Conservation (phyloP, 2,797 vertebrate species). For the Danionella dracula region DNA sequence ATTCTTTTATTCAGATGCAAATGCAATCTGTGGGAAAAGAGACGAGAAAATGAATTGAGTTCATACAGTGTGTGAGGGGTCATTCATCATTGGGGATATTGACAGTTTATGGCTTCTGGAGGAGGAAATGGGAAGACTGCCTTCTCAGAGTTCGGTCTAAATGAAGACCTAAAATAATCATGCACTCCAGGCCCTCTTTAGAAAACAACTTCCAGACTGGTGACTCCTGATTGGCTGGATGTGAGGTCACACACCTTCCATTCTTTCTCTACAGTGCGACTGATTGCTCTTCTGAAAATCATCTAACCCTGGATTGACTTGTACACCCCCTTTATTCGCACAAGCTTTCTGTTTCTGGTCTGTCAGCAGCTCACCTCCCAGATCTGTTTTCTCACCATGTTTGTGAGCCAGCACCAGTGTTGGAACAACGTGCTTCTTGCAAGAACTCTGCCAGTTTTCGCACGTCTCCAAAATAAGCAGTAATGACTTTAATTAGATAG, state of each 20-base stretch:
- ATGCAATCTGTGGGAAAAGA: conserved; percentile 44
- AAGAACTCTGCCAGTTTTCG: conserved; percentile 70
- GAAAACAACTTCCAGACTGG: conserved; percentile 37
- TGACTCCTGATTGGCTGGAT: conserved; percentile 45
- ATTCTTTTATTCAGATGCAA: conserved; percentile 53
- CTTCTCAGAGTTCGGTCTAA: conserved; percentile 23
- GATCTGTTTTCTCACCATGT: conserved; percentile 59
- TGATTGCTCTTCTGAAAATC: conserved; percentile 47
- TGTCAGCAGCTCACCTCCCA: conserved; percentile 57
- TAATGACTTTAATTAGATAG: conserved; percentile 79
- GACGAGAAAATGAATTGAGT: conserved; percentile 40
- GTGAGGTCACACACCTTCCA: conserved; percentile 33
- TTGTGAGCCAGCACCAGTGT: conserved; percentile 57
- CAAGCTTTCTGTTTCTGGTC: conserved; percentile 35
- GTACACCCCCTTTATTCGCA: conserved; percentile 41
- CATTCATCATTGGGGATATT: conserved; percentile 46
- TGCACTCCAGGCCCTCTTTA: conserved; percentile 17
- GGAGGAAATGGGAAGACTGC: conserved; percentile 39
- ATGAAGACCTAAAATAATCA: conserved; percentile 28
- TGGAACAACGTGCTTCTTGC: conserved; percentile 71
- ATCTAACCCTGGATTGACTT: conserved; percentile 43
- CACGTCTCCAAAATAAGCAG: conserved; percentile 63
- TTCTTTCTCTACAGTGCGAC: conserved; percentile 44
- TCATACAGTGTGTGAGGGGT: conserved; percentile 43
- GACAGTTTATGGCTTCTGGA: conserved; percentile 39